These are phyloP conservation scores for Ochotona curzoniae DNA, from an alignment of 2,113 vertebrate genomes.

Conservation along the genomic window DNA sequence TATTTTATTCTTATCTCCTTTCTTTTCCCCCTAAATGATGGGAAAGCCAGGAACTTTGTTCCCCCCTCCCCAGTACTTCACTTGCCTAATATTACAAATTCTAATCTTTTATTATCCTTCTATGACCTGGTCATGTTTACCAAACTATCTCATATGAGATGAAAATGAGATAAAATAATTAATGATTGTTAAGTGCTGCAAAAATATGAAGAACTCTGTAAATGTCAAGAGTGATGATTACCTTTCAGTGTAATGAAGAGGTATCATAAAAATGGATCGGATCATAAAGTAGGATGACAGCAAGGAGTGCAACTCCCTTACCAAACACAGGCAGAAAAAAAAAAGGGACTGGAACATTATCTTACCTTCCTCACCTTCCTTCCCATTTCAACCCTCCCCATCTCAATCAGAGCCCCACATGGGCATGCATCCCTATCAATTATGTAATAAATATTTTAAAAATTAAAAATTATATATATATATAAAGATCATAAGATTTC, in stretches of 20 bases:
- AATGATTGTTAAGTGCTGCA: conserved; percentile 61
- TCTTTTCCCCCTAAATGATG: not conserved
- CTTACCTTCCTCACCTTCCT: too few relatives aligned
- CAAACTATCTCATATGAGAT: conserved; percentile 48
- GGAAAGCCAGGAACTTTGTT: conserved; percentile 48
- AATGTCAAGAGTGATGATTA: conserved; percentile 50
- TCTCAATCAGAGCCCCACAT: too few relatives aligned
- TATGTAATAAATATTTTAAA: too few relatives aligned
- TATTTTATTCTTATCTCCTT: not conserved
- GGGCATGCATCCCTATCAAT: too few relatives aligned
- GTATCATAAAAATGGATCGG: conserved; percentile 55
- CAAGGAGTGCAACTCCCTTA: too few relatives aligned
- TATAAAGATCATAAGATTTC: conserved; percentile 52
- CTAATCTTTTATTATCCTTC: conserved; percentile 50
- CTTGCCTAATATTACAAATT: conserved; percentile 42
- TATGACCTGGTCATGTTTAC: not conserved
- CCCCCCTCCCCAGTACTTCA: not conserved
- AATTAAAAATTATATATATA: too few relatives aligned
- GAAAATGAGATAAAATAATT: conserved; percentile 60
- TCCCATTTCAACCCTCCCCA: too few relatives aligned
- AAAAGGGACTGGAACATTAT: too few relatives aligned
- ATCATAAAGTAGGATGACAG: too few relatives aligned
- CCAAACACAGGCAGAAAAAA: too few relatives aligned
- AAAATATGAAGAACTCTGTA: conserved; percentile 62
- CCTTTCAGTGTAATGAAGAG: conserved; percentile 50